Base-by-base conservation (phyloP, 2,113 vertebrate species). In the Dicaeum eximium region DNA sequence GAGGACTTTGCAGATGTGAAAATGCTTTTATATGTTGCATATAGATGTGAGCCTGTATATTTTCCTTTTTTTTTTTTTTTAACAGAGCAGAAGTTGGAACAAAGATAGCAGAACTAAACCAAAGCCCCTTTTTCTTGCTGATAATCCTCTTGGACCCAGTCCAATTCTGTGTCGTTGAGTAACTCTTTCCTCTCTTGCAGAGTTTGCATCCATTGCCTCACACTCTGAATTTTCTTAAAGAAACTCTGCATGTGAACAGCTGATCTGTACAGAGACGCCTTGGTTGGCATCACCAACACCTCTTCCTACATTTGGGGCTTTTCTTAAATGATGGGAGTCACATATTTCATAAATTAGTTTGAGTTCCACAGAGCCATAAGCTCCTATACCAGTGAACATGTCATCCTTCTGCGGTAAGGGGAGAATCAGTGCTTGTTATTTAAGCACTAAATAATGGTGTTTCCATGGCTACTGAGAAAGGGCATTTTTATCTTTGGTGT, bases 121-220 rank as follows among this genome's bases (percentile, higher is more conserved):
- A 91, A 93, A 95, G 58, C 51, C 37, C 67, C 77, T 73, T 93
- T 90, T 90, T 88, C 37, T 90, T 86, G 60, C 57, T 94, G 56
- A 81, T 92, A 96, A 94, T 94, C 82, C 88, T 67, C 57, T 88
- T 95, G 94, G 92, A 88, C n/a, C 31, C 33, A 42, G 23, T 65
- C 85, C 93, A 95, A 44, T 22, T 66, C 60, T 74, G 48, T 66
- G 42, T 57, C 56, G 17, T 56, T 1, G 3, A 67, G 69, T 95
- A 96, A 96, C 93, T 81, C 88, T 95, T 94, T 93, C 69, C 48
- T 90, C 40, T 88, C 92, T 86, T 12, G 1, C 35, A 57, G 47
- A 23, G 15, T 74, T 64, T 71, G 48, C 51, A 84, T 30, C 51
- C 47, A 19, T 88, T 93, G 87, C 40, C 27, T 84, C 3, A 0